A percentile compares a stretch with the other conserved stretches of the same genome.
Evolutionary conservation across 2,888 invertebrate genomes (phyloP).

Genomic region (Lumbricus terrestris): DNA sequence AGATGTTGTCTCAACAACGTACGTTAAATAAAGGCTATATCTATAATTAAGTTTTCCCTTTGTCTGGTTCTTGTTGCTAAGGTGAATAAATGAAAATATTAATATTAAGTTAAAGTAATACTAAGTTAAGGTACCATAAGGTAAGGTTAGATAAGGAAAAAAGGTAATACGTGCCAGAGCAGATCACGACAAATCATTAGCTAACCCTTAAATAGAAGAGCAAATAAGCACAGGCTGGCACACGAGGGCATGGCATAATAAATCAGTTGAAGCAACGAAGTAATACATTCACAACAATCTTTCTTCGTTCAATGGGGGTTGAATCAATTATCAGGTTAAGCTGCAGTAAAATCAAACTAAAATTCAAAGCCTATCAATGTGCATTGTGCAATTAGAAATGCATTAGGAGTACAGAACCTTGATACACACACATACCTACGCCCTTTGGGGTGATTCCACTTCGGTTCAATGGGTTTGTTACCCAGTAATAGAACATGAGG

Average conservation of each 20-base stretch:
- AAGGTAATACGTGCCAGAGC: neutral
- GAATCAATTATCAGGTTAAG: no score
- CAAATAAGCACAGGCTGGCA: no score
- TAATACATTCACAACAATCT: no score
- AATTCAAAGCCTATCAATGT: neutral
- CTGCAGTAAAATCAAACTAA: neutral
- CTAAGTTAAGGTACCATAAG: neutral
- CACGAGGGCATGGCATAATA: no score
- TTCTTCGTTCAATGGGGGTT: no score
- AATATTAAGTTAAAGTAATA: neutral
- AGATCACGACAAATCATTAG: neutral
- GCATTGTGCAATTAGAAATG: neutral
- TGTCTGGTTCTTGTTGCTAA: neutral
- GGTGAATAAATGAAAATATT: neutral
- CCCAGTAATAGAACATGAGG: constrained; percentile 98
- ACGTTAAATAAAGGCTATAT: neutral
- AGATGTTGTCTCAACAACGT: constrained; percentile 21
- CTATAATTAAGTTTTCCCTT: no score
- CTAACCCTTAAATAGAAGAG: neutral
- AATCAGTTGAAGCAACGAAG: no score
- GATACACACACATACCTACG: constrained; percentile 69
- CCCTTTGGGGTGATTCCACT: constrained; percentile 95
- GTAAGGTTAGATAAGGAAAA: neutral
- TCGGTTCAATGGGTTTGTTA: constrained; percentile 88
- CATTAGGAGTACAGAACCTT: neutral